Conservation (phyloP, 64 coral and sea anemone genomes). For the Orbicella faveolata region DNA sequence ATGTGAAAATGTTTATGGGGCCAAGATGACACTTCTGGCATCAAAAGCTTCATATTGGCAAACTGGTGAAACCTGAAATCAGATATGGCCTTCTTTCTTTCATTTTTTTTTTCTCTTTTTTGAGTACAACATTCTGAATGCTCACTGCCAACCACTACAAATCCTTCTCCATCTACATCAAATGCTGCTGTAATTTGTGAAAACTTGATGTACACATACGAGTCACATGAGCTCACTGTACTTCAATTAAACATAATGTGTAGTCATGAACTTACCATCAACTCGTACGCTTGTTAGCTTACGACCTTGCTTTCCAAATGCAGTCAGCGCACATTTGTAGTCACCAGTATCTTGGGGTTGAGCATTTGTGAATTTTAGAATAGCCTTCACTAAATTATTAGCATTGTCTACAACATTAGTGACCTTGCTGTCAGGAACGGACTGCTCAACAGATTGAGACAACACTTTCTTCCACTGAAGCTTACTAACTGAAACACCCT, state of each 20-base stretch:
- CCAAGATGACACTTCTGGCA: too few species aligned
- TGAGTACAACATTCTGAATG: too few species aligned
- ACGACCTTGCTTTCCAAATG: background rate
- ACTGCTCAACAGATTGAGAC: too few species aligned
- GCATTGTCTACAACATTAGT: background rate
- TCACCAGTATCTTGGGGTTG: background rate
- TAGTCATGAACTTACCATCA: slow-evolving; percentile 8
- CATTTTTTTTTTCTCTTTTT: too few species aligned
- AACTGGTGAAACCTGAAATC: too few species aligned
- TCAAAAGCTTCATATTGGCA: too few species aligned
- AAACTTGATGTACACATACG: too few species aligned
- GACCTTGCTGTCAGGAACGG: background rate
- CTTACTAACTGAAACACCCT: background rate
- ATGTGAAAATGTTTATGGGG: too few species aligned
- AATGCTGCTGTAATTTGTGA: too few species aligned
- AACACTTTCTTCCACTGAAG: background rate
- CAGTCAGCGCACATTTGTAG: slow-evolving; percentile 18
- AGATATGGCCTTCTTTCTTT: too few species aligned
- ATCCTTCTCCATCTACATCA: too few species aligned
- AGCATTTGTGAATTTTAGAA: slow-evolving; percentile 11
- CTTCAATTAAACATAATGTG: background rate
- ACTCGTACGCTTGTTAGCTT: background rate
- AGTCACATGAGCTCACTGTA: background rate
- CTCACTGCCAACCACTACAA: too few species aligned
- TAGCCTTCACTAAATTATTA: background rate